Base-by-base conservation (phyloP, 2,888 invertebrate species). In the Stenoptilia bipunctidactyla region DNA sequence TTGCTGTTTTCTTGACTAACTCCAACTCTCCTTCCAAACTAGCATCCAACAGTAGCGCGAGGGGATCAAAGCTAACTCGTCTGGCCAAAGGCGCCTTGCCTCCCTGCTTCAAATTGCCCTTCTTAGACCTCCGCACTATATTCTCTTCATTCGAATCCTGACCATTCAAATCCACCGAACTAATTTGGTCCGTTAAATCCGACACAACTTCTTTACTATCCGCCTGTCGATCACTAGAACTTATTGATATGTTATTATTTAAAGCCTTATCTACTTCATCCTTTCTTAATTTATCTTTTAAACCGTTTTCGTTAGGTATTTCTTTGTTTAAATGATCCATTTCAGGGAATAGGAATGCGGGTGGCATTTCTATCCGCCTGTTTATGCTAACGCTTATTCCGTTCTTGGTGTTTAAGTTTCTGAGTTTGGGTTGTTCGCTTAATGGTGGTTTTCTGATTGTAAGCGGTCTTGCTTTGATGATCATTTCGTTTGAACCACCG, bases 11-110 rank as follows among this genome's bases (percentile, higher is more conserved):
- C 82, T 92, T 94, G 30, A 99, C 98, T 49, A 98, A 87, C 63
- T 99, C 98, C 62, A 98, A 85, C 72, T 99, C 98, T 34, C 99
- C 99, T 75, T 99, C 98, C 50, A 99, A 87, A 56, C 98, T 97
- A 36, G 98, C 98, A 75, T 99, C 99, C 58, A 99, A 85, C 37
- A 99, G 86, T 38, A 99, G 85, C 0, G 98, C 98, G 56, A 98
- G 85, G 13, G 99, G 98, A 85, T 99, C 98, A 66, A 99, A 99
- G 67, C 96, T 97, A 27, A 99, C 98, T 44, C 97, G 86, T 49
- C 96, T 86, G 2, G 92, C 88, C 27, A 92, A 64, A 56, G 92
- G 92, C 15, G 87, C 88, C 55, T 91, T 92, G 15, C 90, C 88
- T 38, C 87, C 89, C 57, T 88, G 88, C 67, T 95, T 93, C 55